A percentile compares a stretch with the other conserved stretches of the same genome.
phyloP scores from a whole-genome alignment of 2,113 vertebrate genomes.

The Paracanthobrama guichenoti region DNA sequence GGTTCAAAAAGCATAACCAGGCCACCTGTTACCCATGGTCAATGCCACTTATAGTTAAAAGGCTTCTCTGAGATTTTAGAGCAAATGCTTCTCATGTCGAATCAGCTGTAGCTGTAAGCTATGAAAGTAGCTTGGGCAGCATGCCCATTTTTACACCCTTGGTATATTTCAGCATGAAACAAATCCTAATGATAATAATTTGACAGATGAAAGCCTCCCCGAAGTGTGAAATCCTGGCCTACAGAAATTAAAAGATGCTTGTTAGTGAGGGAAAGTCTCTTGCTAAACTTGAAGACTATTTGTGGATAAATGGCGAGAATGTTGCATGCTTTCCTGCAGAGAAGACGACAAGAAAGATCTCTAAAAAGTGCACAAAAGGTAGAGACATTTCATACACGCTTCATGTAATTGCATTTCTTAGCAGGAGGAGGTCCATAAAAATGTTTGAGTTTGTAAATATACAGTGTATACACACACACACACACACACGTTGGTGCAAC shows the following conservation, averaged over 20 bases:
- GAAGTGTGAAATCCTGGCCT: slow-evolving; percentile 26
- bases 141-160: slow-evolving; percentile 17
- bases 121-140: neutral
- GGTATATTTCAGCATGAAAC: slow-evolving; percentile 38
- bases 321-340: slow-evolving; percentile 9
- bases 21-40: neutral
- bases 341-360: neutral
- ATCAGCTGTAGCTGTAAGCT: slow-evolving; percentile 1
- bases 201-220: slow-evolving; percentile 38
- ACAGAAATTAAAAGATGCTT: slow-evolving; percentile 17
- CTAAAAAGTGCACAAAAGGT: neutral
- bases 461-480: too few species aligned
- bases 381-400: neutral
- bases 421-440: neutral
- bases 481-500: too few species aligned
- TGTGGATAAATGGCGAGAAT: slow-evolving; percentile 22
- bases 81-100: neutral
- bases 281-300: slow-evolving; percentile 18
- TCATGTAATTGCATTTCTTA: slow-evolving; percentile 19
- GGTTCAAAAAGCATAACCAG: neutral
- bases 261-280: neutral
- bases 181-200: slow-evolving; percentile 34
- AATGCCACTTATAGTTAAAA: slow-evolving; percentile 13
- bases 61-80: neutral
- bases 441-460: neutral